Base-by-base conservation (phyloP, 2,113 vertebrate genomes). In the Columbina picui region DNA sequence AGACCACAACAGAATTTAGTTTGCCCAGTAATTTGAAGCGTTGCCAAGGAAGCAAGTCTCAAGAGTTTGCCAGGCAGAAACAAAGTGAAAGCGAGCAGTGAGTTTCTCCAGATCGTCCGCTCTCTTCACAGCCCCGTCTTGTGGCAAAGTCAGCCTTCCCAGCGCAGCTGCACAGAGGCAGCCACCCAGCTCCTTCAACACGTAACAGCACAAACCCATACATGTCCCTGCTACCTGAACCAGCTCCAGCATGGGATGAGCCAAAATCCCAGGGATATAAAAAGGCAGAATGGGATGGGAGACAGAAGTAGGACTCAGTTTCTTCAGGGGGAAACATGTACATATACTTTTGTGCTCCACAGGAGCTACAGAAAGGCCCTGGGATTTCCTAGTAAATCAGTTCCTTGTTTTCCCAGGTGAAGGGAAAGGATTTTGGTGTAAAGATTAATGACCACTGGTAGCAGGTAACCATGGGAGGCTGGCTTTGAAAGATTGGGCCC, bases 241-340 rank as follows among this genome's bases (percentile, higher is more conserved):
- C 22, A 38, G 27, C 32, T 68, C 32, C 27, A 80, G 36, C 17
- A 39, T 1, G 6, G 14, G 8, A 75, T 10, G 12, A 17, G 30
- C 21, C 49, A 81, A 85, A 81, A 81, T 45, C 12, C n/a, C 23
- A 69, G 17, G n/a, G 21, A 39, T 1, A 75, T 50, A 63, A 63
- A 26, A 69, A 52, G 12, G 52, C 1, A 29, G 23, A 0, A 0
- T 5, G 4, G 39, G 14, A 32, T 3, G 5, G 22, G 21, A 50
- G 16, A 22, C 0, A 49, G 26, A 70, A 8, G 20, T 15, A 64
- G 41, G 29, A 41, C 43, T 52, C 20, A 2, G 38, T 45, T 71
- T 60, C 57, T 65, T 59, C 52, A 60, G 21, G 65, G 2, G 21
- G 8, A 41, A 82, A 60, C 0, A 0, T 1, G 4, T 8, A 25